Base-by-base conservation (phyloP, 92 coral and sea anemone species). In the Actinostola sp. region DNA sequence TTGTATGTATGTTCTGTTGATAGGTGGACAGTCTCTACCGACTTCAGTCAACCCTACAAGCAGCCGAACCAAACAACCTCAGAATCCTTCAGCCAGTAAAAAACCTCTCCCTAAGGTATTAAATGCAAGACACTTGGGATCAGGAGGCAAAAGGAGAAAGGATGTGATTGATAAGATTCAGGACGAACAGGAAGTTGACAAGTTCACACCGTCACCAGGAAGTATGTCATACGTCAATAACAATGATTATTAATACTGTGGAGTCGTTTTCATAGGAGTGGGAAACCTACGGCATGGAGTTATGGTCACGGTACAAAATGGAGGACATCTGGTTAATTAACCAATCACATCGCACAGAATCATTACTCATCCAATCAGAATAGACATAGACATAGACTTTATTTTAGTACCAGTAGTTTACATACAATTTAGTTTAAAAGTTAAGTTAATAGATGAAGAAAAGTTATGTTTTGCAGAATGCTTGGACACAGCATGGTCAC, bases 21-120 rank as follows among this genome's bases (percentile, higher is more conserved):
- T 29, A 95, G 99, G 71, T 41, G 99, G 99, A 23, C 80, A 82
- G 68, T 75, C 98, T 19, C 75, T 94, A 8, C 98, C 98, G 4
- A 85, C 89, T 1, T 28, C 69, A 8, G 90, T 93, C 8, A 91
- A 91, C 26, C 98, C 98, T 26, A 85, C 97, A 9, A 76, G 88
- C 48, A 94, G 97, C 51, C 68, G 88, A 58, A 88, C 67, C 41
- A 75, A 72, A 39, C 82, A 81, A 66, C 67, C 67, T 16, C 72
- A 63, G 16, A 81, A 61, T 15, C 43, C 73, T 21, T 77, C 86
- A 54, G 43, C 83, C 34, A 56, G 63, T 15, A 86, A 87, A 63
- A 83, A 83, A 44, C 89, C 89, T 0, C 72, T 89, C 39, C 90
- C 95, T 11, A 88, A 78, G 56, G 92, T 86, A 1, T 69, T 81